These are phyloP conservation scores for Aphelenchoides besseyi DNA, from an alignment of 1,140 invertebrate genomes.

Conservation along the genomic window DNA sequence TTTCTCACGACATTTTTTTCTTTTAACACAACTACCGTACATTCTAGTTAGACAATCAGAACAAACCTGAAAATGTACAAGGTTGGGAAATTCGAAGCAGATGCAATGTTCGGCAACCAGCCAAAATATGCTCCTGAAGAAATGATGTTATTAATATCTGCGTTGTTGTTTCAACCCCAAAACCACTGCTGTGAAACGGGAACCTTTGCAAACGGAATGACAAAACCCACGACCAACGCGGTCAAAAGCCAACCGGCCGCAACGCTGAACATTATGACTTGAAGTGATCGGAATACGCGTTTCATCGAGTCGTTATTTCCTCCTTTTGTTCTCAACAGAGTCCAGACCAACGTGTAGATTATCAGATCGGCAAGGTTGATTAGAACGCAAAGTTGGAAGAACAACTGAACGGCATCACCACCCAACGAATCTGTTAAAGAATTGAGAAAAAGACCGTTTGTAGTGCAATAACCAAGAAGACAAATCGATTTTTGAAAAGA, in stretches of 20 bases:
- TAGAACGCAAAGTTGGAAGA: conserved; percentile 17
- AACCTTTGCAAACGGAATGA: conserved; percentile 8
- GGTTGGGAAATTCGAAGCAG: not conserved
- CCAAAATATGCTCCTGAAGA: not conserved
- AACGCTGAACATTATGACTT: conserved; percentile 10
- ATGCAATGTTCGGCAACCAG: not conserved
- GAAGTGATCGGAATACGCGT: conserved; percentile 11
- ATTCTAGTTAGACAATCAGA: too few relatives aligned
- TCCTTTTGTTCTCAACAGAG: not conserved
- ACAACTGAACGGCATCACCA: not conserved
- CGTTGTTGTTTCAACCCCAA: not conserved
- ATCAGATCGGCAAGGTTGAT: conserved; percentile 12
- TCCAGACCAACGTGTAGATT: conserved; percentile 5
- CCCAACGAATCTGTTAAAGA: conserved; percentile 11
- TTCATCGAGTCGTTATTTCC: conserved; percentile 11
- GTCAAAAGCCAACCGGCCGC: not conserved
- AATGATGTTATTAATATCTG: not conserved
- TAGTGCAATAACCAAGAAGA: too few relatives aligned
- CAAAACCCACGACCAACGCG: not conserved
- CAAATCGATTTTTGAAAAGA: too few relatives aligned
- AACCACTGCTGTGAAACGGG: not conserved
- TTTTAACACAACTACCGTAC: conserved; percentile 6
- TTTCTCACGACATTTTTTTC: not conserved
- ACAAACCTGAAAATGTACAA: conserved; percentile 20
- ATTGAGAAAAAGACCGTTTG: too few relatives aligned